Conservation (phyloP, 2,888 invertebrate species). For the Myopa testacea region DNA sequence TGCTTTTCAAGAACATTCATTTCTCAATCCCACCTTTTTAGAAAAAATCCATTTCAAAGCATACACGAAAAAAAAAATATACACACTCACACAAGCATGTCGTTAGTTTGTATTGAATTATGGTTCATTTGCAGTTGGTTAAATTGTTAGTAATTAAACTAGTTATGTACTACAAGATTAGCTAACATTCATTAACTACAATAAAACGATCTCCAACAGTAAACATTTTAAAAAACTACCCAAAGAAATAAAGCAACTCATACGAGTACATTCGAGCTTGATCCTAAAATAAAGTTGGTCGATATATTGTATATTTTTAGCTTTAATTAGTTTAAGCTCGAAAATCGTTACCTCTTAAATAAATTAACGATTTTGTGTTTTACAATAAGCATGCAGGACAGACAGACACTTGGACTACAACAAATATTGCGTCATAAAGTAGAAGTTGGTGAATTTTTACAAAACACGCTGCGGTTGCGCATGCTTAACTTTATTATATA, state of each 20-base stretch:
- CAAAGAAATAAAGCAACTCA: neutral
- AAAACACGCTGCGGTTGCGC: slow-evolving; percentile 26
- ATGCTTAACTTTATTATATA: neutral
- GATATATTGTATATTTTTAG: slow-evolving; percentile 6
- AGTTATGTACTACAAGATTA: neutral
- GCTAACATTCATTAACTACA: slow-evolving; percentile 1
- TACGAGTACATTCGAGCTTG: too few relatives aligned
- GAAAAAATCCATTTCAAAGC: too few relatives aligned
- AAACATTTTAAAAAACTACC: neutral
- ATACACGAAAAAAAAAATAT: too few relatives aligned
- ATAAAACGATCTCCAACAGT: neutral
- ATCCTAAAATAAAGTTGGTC: neutral
- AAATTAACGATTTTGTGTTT: neutral
- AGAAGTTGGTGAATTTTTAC: neutral
- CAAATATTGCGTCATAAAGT: slow-evolving; percentile 21
- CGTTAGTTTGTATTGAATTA: too few relatives aligned
- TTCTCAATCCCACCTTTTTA: too few relatives aligned
- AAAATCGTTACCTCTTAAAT: neutral
- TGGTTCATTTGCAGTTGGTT: too few relatives aligned
- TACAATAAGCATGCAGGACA: slow-evolving; percentile 4
- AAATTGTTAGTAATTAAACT: too few relatives aligned
- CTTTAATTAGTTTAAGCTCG: neutral
- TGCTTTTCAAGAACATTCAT: too few relatives aligned
- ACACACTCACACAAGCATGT: too few relatives aligned
- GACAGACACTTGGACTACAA: slow-evolving; percentile 9